Base-by-base conservation (phyloP, 1,140 invertebrate genomes). In the Sitodiplosis mosellana region DNA sequence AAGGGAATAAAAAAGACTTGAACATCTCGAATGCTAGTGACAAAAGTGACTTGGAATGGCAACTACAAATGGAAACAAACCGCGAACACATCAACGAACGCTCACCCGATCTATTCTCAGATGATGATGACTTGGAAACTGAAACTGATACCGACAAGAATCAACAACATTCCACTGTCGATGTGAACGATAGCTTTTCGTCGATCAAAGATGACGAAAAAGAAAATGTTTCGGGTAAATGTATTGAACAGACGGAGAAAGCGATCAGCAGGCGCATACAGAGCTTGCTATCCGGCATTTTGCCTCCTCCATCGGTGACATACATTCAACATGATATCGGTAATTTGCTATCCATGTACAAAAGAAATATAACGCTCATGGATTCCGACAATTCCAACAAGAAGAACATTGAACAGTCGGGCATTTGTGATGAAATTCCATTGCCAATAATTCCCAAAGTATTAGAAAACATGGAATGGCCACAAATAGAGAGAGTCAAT, bases 251-350 rank as follows among this genome's bases (percentile, higher is more conserved):
- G 61, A 63, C 43, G 48, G 54, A 27, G 58, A 61, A 43, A 19
- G 6, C 18, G 21, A 52, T 63, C 3, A 54, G 56, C 45, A 49
- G 54, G 1, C 51, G 60, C 17, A 61, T 66, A 38, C 54, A 62
- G 14, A 58, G 59, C 12, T 59, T 59, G 18, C 50, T 71, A 19
- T 64, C 63, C 12, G 75, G 76, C 4, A 64, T 79, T 1, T 67
- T 70, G n/a, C 77, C 77, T 15, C 77, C 77, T 5, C 75, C 75
- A 2, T 73, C 70, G 17, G 61, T 75, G n/a, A 77, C 76, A 5
- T 71, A 69, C 34, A 68, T 69, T 17, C 68, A 74, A 42, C 45
- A 59, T 21, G 59, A 61, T 45, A 51, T 63, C 17, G 11, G 11
- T 4, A 21, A 43, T 27, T 21, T 48, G 47, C 18, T 48, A 14